Evolutionary conservation across 2,113 vertebrate genomes (phyloP).

Genomic region (Elaphurus davidianus): DNA sequence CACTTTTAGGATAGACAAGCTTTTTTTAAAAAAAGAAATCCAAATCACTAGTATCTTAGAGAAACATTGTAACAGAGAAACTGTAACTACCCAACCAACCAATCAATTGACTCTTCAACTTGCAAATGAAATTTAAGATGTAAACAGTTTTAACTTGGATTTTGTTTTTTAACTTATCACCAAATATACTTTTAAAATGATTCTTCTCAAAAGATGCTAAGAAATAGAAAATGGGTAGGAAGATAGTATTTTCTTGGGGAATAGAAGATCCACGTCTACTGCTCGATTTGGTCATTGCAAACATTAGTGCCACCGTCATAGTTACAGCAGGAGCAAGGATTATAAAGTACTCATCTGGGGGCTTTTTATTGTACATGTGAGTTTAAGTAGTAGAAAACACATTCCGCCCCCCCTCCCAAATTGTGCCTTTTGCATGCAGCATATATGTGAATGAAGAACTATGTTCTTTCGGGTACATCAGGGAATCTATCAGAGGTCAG

Average conservation of each 20-base stretch:
- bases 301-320: not conserved
- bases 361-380: not conserved
- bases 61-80: not conserved
- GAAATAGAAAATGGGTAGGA: not conserved
- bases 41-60: not conserved
- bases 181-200: not conserved
- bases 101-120: not conserved
- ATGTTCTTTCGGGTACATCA: not conserved
- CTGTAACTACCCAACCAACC: not conserved
- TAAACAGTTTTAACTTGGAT: not conserved
- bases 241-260: not conserved
- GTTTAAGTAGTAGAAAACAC: not conserved
- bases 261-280: too few relatives aligned
- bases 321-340: not conserved
- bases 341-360: not conserved
- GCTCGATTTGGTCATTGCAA: not conserved
- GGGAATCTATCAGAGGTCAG: not conserved
- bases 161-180: not conserved
- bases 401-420: not conserved
- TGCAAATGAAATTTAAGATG: not conserved
- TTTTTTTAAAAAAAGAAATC: not conserved
- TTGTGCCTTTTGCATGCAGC: not conserved
- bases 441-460: not conserved
- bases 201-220: not conserved
- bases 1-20: not conserved